Conservation (phyloP, 92 coral and sea anemone genomes). For the Bergia puertoricense region DNA sequence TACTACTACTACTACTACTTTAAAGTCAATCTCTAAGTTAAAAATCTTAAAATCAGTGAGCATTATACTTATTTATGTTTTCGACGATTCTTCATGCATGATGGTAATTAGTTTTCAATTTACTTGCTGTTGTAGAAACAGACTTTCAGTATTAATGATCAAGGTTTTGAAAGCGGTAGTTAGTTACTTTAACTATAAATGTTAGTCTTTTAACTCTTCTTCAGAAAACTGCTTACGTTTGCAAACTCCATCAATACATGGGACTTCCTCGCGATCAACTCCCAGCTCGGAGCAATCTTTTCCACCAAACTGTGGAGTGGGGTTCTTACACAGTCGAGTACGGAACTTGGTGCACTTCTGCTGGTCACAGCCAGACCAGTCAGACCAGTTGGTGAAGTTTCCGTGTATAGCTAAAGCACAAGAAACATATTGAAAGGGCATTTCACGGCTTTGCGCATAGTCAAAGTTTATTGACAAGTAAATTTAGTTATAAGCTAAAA, state of each 20-base stretch:
- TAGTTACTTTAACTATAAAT: not conserved
- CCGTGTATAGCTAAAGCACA: conserved; percentile 7
- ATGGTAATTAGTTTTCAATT: too few relatives aligned
- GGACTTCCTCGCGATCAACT: not conserved
- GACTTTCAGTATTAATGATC: not conserved
- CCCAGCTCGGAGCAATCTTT: conserved; percentile 11
- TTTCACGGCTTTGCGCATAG: too few relatives aligned
- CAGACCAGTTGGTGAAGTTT: not conserved
- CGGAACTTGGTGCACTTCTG: conserved; percentile 4
- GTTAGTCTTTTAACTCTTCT: not conserved
- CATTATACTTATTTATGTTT: too few relatives aligned
- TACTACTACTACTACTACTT: too few relatives aligned
- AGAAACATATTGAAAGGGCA: not conserved
- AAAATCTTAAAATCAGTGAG: too few relatives aligned
- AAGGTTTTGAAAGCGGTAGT: not conserved
- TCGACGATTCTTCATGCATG: too few relatives aligned
- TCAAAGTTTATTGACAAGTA: too few relatives aligned
- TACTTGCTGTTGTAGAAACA: too few relatives aligned
- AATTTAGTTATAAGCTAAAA: too few relatives aligned
- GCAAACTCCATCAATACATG: conserved; percentile 7
- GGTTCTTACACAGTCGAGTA: conserved; percentile 10
- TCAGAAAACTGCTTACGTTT: not conserved
- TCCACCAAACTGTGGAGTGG: conserved; percentile 4
- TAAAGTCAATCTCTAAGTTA: too few relatives aligned
- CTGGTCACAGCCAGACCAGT: conserved; percentile 8